Evolutionary conservation across 35 echinoderm and acorn worm species (phyloP), one percentile per base, ranked within the genome.

Genomic region (Holothuria glaberrima): DNA sequence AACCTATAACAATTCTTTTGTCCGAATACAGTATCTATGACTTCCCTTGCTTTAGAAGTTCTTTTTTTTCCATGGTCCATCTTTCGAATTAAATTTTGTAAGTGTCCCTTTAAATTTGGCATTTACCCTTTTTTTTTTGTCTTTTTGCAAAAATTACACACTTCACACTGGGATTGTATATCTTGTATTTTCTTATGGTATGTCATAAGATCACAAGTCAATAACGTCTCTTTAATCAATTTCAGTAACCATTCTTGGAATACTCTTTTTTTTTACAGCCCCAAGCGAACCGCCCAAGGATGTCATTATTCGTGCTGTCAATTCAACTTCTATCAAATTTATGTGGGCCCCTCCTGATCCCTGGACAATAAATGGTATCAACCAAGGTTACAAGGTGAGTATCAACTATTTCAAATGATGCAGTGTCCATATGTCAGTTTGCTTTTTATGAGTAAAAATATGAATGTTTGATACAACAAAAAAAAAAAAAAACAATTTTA

Each of bases 331-430:
- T 1, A 93, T 99, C 50, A 65, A n/a, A 16, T 91, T 93, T 64
- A n/a, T 22, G 48, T 99, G 94, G 91, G 30, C 52, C 31, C 56
- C 83, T 14, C 97, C 97, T 14, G 71, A 90, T 46, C 61, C 88
- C 6, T 86, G 88, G 68, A 79, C 41, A 18, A 93, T 99, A 34
- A 91, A 95, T 79, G 97, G 97, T 17, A 94, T 99, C 65, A 99
- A 99, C 70, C 97, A 93, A 57, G 97, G 97, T 1, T 99, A 99
- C 74, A 99, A 99, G 97, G 97, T 99, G 75, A 78, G 50, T 54
- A 54, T 0, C 50, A 54, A 14, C 16, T 54, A 54, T 54, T 54
- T 17, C 50, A 54, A 54, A 54, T 14, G 44, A 12, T 14, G 0
- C 13, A 9, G 5, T 54, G 16, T 54, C 12, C 50, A 54, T 46